Percentiles rank a stretch among this genome's conserved stretches.
phyloP scores from a whole-genome alignment of 2,888 invertebrate genomes.

The Hirtodrosophila duncani region DNA sequence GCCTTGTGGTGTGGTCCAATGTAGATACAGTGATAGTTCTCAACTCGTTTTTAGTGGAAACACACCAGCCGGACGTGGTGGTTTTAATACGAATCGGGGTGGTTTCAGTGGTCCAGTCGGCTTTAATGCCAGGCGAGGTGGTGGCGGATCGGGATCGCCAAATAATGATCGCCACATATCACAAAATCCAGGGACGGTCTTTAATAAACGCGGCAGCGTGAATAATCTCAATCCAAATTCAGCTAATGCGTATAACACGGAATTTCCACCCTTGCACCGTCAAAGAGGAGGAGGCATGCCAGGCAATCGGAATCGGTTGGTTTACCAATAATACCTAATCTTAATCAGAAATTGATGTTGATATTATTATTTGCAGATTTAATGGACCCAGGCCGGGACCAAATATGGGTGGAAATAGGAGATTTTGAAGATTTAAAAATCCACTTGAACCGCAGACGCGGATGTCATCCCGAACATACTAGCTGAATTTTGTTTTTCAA shows the following conservation, averaged over 20 bases:
- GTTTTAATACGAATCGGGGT: constrained; percentile 46
- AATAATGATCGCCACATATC: constrained; percentile 57
- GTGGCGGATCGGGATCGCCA: constrained; percentile 76
- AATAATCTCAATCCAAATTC: constrained; percentile 50
- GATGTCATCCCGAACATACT: constrained; percentile 28
- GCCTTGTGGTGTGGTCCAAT: too few relatives aligned
- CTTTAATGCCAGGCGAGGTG: constrained; percentile 76
- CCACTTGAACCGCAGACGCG: constrained; percentile 11
- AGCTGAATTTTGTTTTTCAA: constrained; percentile 60
- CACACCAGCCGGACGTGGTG: constrained; percentile 72
- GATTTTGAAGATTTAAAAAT: constrained; percentile 62
- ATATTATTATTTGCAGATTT: constrained; percentile 60
- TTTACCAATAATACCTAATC: neutral
- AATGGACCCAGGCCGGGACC: constrained; percentile 65
- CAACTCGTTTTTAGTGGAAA: constrained; percentile 30
- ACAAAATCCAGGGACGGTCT: constrained; percentile 76
- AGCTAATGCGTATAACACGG: constrained; percentile 67
- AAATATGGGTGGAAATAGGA: constrained; percentile 74
- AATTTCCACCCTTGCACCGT: constrained; percentile 72
- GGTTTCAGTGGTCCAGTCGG: constrained; percentile 58
- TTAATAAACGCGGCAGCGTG: constrained; percentile 72
- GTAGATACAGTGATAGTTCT: too few relatives aligned
- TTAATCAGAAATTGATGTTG: neutral
- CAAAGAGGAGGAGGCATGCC: constrained; percentile 36
- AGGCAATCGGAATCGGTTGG: constrained; percentile 69